Evolutionary conservation across 2,113 vertebrate species (phyloP).

Genomic region (Psittacara wagleri): DNA sequence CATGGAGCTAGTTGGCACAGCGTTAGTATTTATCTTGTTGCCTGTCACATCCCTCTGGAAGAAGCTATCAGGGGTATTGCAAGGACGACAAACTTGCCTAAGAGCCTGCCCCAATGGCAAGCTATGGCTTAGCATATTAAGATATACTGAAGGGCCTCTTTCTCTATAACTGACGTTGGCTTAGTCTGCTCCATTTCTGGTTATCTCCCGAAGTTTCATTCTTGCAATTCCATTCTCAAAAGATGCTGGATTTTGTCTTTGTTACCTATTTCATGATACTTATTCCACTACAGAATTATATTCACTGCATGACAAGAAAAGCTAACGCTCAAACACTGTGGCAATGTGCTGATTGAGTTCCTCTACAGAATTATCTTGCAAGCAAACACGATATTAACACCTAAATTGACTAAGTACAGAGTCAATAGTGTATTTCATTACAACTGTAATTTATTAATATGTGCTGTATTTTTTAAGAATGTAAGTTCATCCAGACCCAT

Average conservation of each 20-base stretch:
- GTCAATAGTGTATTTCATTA: background rate
- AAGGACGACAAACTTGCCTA: background rate
- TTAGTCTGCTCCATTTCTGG: background rate
- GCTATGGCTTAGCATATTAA: background rate
- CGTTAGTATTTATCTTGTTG: background rate
- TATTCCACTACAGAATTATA: background rate
- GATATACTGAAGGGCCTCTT: background rate
- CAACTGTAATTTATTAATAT: background rate
- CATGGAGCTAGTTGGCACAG: background rate
- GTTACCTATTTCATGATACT: background rate
- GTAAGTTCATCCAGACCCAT: background rate
- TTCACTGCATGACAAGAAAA: background rate
- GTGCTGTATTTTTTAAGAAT: background rate
- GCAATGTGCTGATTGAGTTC: background rate
- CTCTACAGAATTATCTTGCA: background rate
- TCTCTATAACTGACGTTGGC: background rate
- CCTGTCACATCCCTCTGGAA: background rate
- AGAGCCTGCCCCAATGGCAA: background rate
- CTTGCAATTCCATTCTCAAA: background rate
- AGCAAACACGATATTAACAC: background rate
- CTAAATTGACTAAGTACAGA: background rate
- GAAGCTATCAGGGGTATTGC: background rate
- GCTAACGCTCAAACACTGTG: background rate
- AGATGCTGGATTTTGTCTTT: background rate
- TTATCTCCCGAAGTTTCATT: background rate